A percentile compares a stretch with the other conserved stretches of the same genome.
phyloP scores from a whole-genome alignment of 2,113 vertebrate genomes.

The Melierax canorus region DNA sequence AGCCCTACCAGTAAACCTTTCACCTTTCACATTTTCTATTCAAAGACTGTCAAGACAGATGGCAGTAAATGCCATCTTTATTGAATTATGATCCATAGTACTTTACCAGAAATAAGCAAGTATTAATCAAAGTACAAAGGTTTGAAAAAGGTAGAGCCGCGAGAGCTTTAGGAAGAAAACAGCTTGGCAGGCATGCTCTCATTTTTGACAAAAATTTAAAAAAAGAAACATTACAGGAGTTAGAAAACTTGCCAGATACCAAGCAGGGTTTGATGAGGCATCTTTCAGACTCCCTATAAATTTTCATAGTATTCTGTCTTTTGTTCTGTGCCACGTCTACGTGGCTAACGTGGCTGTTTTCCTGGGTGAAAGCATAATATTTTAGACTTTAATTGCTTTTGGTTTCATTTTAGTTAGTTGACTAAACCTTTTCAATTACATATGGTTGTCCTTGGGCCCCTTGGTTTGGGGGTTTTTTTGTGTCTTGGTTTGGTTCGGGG shows the following conservation, averaged over 20 bases:
- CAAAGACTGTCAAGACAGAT: slow-evolving; percentile 59
- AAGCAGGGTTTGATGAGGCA: neutral
- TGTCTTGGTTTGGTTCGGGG: neutral
- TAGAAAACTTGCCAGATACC: neutral
- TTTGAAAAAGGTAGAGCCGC: slow-evolving; percentile 13
- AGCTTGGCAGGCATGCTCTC: neutral
- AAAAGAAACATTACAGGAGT: neutral
- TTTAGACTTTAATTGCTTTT: neutral
- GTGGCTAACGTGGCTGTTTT: neutral
- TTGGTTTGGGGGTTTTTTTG: rapidly evolving
- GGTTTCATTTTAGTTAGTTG: neutral
- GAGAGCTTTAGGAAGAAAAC: neutral
- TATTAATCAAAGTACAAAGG: slow-evolving; percentile 67
- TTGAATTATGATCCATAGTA: slow-evolving; percentile 62
- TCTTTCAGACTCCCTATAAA: neutral
- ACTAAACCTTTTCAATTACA: neutral
- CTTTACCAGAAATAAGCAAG: slow-evolving; percentile 64
- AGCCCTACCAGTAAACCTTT: slow-evolving; percentile 52
- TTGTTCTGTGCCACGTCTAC: neutral
- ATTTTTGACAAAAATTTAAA: neutral
- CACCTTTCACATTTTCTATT: slow-evolving; percentile 62
- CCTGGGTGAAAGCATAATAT: neutral
- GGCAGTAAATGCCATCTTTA: slow-evolving; percentile 67
- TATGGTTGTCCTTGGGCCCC: neutral
- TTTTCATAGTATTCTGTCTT: neutral